phyloP scores from a whole-genome alignment of 2,113 vertebrate species.

The Platysternon megacephalum region DNA sequence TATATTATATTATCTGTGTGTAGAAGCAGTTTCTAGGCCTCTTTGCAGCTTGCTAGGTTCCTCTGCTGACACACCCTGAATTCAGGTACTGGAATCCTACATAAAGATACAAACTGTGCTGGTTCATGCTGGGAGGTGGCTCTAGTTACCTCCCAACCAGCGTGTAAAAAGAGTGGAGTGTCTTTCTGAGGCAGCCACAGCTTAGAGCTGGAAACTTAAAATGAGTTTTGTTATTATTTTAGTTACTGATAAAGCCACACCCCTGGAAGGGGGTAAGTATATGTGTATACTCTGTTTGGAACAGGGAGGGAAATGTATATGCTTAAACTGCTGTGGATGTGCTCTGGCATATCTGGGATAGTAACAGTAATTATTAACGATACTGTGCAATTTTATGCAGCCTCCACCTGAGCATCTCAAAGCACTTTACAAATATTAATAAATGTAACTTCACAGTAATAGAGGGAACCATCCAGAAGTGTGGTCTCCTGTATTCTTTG shows the following conservation, averaged over 20 bases:
- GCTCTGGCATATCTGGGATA: background rate
- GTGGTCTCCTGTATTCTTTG: background rate
- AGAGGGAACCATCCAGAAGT: background rate
- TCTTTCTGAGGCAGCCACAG: background rate
- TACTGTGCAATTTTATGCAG: background rate
- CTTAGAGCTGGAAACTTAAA: background rate
- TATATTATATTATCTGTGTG: background rate
- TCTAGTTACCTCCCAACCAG: background rate
- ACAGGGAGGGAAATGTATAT: background rate
- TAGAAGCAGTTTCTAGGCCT: background rate
- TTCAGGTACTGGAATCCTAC: conserved; percentile 18
- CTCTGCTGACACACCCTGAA: background rate
- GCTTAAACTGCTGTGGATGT: background rate
- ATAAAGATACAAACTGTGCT: background rate
- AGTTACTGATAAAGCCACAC: background rate
- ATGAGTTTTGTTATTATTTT: background rate
- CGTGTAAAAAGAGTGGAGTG: background rate
- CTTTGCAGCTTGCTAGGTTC: background rate
- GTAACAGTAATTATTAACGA: background rate
- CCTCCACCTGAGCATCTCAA: background rate
- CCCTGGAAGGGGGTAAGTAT: background rate
- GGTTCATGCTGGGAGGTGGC: background rate
- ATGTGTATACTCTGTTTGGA: background rate
- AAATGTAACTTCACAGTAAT: background rate
- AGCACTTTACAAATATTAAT: too few relatives aligned